Percentiles rank a stretch among this genome's conserved stretches.
phyloP scores from a whole-genome alignment of 2,888 invertebrate genomes.

The Synergus gifuensis region DNA sequence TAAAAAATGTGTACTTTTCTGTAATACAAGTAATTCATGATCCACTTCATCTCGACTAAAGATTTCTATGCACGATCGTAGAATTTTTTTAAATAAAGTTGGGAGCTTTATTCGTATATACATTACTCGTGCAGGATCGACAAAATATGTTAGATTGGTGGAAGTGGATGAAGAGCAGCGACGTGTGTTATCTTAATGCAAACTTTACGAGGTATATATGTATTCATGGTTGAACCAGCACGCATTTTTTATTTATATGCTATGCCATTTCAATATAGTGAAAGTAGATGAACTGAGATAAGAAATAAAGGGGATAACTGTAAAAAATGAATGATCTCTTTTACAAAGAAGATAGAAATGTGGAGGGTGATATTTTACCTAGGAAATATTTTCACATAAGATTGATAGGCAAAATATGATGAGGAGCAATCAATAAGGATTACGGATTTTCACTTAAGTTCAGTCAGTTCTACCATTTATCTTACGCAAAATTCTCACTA shows the following conservation, averaged over 20 bases:
- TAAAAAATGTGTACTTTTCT: neutral
- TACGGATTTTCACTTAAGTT: neutral
- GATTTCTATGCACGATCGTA: neutral
- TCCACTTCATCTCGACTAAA: neutral
- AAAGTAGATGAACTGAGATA: neutral
- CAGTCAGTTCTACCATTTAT: neutral
- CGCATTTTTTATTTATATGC: neutral
- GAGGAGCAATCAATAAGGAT: neutral
- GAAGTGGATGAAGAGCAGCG: constrained; percentile 22
- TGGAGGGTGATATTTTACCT: constrained; percentile 7
- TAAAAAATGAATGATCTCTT: constrained; percentile 17
- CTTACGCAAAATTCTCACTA: neutral
- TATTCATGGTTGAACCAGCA: neutral
- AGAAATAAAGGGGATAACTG: constrained; percentile 4
- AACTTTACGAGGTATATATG: constrained; percentile 17
- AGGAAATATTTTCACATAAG: neutral
- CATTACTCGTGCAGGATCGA: constrained; percentile 10
- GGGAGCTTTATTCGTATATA: neutral
- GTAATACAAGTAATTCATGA: neutral
- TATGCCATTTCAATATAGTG: neutral
- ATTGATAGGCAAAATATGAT: neutral
- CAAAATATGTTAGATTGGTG: constrained; percentile 15
- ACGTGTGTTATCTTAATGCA: constrained; percentile 27
- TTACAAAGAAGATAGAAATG: neutral
- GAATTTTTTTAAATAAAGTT: neutral